Percentiles rank a stretch among this genome's conserved stretches.
These are phyloP conservation scores for Baronia brevicornis DNA, from an alignment of 2,888 invertebrate genomes.

Conservation along the genomic window DNA sequence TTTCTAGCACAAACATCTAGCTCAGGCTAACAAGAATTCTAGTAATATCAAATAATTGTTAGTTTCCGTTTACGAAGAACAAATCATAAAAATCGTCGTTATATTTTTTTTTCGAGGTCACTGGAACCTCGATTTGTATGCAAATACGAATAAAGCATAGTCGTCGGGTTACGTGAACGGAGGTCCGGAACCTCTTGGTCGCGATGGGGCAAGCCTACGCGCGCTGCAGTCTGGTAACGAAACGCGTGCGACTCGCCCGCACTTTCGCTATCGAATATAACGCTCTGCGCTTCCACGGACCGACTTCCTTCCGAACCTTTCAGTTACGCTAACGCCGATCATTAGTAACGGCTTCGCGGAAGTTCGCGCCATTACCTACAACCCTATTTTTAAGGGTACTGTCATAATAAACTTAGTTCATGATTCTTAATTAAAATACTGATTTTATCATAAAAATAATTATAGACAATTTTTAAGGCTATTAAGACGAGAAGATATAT, in stretches of 20 bases:
- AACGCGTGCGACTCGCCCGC: conserved; percentile 50
- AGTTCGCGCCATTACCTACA: too few species aligned
- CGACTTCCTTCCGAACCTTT: conserved; percentile 21
- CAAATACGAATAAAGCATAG: conserved; percentile 25
- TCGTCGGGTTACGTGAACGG: conserved; percentile 54
- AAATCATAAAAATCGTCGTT: too few species aligned
- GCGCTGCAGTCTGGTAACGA: conserved; percentile 50
- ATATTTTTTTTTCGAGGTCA: background rate
- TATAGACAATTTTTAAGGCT: too few species aligned
- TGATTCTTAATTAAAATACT: too few species aligned
- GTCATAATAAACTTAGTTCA: too few species aligned
- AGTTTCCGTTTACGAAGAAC: too few species aligned
- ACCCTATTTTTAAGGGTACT: too few species aligned
- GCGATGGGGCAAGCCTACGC: conserved; percentile 24
- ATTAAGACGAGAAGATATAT: too few species aligned
- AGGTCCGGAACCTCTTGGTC: conserved; percentile 19
- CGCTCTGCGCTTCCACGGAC: conserved; percentile 36
- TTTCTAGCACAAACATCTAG: too few species aligned
- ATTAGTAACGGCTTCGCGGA: background rate
- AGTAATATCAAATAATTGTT: too few species aligned
- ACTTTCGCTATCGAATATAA: conserved; percentile 68
- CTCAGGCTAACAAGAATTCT: too few species aligned
- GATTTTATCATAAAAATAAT: too few species aligned
- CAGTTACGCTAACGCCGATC: background rate
- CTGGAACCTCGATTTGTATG: conserved; percentile 9